Conservation (phyloP, 2,797 vertebrate genomes). For the Falco biarmicus region DNA sequence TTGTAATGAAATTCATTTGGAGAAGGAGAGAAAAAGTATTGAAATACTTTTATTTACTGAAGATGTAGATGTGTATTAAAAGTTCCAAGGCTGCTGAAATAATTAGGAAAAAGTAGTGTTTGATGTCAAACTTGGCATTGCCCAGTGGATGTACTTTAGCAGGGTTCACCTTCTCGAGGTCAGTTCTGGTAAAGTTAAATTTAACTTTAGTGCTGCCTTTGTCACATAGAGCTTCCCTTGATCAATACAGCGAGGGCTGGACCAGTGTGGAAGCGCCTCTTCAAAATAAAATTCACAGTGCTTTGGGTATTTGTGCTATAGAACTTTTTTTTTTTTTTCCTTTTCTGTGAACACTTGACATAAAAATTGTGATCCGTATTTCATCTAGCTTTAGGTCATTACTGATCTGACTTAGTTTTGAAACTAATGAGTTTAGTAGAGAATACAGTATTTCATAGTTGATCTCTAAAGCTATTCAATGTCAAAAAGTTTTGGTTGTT, state of each 20-base stretch:
- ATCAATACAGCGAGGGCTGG: not conserved
- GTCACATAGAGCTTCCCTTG: not conserved
- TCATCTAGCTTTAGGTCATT: not conserved
- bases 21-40: not conserved
- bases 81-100: not conserved
- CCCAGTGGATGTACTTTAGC: not conserved
- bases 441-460: not conserved
- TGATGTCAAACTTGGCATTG: not conserved
- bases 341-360: not conserved
- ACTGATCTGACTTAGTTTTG: not conserved
- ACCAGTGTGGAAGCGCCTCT: not conserved
- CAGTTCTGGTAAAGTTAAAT: not conserved
- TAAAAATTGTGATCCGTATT: not conserved
- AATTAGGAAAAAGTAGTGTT: not conserved
- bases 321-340: not conserved
- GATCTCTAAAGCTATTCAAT: not conserved
- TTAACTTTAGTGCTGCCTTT: not conserved
- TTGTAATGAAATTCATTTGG: not conserved
- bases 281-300: not conserved
- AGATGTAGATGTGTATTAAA: not conserved
- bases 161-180: not conserved
- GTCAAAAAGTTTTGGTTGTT: not conserved
- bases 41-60: not conserved
- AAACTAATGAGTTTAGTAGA: not conserved
- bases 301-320: not conserved